These are phyloP conservation scores for Chondrilla cf. caribensis DNA, from an alignment of 37 sponge, comb jelly and placozoan species.

Conservation along the genomic window DNA sequence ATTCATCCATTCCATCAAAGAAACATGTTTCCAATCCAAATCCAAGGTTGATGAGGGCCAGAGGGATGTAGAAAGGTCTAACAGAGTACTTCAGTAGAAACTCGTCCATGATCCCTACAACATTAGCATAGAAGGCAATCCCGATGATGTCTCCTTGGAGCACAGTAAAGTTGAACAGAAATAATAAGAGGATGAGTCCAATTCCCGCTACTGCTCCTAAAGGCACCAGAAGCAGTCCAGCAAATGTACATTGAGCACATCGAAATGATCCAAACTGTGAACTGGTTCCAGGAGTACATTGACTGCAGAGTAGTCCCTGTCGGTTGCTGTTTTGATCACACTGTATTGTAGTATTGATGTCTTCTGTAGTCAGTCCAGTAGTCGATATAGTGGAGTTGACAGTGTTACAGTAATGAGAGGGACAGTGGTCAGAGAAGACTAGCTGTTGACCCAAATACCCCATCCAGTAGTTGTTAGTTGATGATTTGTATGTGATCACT, in stretches of 20 bases:
- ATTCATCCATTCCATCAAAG: constrained; percentile 20
- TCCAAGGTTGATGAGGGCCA: neutral
- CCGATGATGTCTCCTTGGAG: constrained; percentile 40
- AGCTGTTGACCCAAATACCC: neutral
- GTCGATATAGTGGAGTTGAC: neutral
- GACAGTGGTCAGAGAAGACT: constrained; percentile 1
- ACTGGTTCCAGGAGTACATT: constrained; percentile 32
- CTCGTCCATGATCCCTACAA: neutral
- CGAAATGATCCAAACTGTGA: constrained; percentile 13
- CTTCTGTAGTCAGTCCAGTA: neutral
- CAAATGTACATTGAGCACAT: constrained; percentile 25
- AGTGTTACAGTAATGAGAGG: neutral
- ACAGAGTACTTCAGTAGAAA: neutral
- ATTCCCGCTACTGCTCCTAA: constrained; percentile 27
- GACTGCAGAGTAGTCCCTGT: constrained; percentile 41
- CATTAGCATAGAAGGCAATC: constrained; percentile 43
- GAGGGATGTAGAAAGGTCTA: neutral
- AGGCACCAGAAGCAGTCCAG: constrained; percentile 10
- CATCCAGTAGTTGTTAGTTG: neutral
- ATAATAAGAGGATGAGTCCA: constrained; percentile 27
- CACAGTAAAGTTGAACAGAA: constrained; percentile 29
- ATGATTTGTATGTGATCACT: too few relatives aligned
- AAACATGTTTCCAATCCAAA: neutral
- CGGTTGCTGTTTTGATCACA: neutral
- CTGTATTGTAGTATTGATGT: neutral